Base-by-base conservation (phyloP, 2,888 invertebrate genomes). In the Xestia xanthographa region DNA sequence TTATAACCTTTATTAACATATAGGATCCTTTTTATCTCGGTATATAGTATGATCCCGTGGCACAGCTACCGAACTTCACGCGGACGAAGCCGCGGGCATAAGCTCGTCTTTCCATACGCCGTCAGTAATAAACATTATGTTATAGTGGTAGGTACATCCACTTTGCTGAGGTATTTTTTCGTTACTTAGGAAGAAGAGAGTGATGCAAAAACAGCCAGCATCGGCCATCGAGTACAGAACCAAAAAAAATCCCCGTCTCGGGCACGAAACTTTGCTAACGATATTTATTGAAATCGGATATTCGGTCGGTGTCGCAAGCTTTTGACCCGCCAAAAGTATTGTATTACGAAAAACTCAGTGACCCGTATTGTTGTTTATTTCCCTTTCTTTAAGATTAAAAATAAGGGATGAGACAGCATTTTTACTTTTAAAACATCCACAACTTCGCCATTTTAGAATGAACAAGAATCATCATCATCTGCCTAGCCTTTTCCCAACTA, bases 211-310 rank as follows among this genome's bases (percentile, higher is more conserved):
- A 62, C 43, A 60, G 2, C n/a, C 29, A 56, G n/a, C n/a, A 45
- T 65, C 43, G 60, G 12, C 60, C 48, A 48, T 66, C 26, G 60
- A 45, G 34, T 72, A 50, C 22, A 69, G 53, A 60, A 63, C n/a
- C 17, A 58, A 70, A 71, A 82, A 66, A 63, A 80, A 74, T 65
- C 65, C 65, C 68, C 56, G 43, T 73, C 72, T 69, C 63, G 29
- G 62, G 34, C 69, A 68, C 71, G 63, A 80, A 84, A 85, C 80
- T 86, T 86, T 58, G 63, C 72, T 86, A 82, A 87, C 80, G 81
- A 85, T 86, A 85, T 88, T 87, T 80, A 87, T 87, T 84, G 85
- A 85, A 77, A 85, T 87, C 79, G 77, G 82, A 85, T 82, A 86
- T 80, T 86, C 78, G 66, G 71, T 78, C 60, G 79, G 80, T 79